These are phyloP conservation scores for Cryptocheilus praepositus DNA, from an alignment of 2,888 invertebrate species.

Conservation along the genomic window DNA sequence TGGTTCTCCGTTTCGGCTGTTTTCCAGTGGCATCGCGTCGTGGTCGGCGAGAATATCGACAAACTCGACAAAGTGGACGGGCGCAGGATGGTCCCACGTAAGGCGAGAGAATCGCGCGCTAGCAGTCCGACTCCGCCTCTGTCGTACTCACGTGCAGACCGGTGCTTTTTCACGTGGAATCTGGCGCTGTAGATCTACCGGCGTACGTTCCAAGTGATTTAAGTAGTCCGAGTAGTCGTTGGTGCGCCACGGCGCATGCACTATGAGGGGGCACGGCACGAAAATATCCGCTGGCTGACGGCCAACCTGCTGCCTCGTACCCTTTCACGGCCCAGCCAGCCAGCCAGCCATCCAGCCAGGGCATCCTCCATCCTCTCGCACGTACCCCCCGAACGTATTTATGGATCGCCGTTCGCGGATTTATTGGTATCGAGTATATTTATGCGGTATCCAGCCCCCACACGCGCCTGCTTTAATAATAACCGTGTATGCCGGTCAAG, in stretches of 20 bases:
- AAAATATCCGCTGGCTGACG: constrained; percentile 62
- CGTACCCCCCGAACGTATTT: constrained; percentile 56
- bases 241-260: constrained; percentile 53
- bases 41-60: no score
- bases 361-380: constrained; percentile 24
- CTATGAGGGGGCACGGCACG: constrained; percentile 45
- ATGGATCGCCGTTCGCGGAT: constrained; percentile 62
- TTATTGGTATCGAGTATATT: constrained; percentile 62
- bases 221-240: constrained; percentile 60
- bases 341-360: not conserved
- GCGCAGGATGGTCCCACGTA: no score
- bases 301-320: constrained; percentile 57
- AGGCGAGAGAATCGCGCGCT: no score
- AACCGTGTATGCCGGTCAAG: constrained; percentile 1
- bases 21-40: no score
- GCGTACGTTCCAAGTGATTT: constrained; percentile 64
- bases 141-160: constrained; percentile 42
- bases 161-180: constrained; percentile 58
- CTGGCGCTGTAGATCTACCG: constrained; percentile 54
- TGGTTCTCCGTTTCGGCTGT: no score
- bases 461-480: constrained; percentile 9
- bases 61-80: no score
- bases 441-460: constrained; percentile 35
- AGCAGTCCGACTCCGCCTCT: not conserved
- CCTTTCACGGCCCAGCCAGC: constrained; percentile 19